Evolutionary conservation across 2,888 invertebrate species (phyloP).

Genomic region (Acanthosepion lycidas): DNA sequence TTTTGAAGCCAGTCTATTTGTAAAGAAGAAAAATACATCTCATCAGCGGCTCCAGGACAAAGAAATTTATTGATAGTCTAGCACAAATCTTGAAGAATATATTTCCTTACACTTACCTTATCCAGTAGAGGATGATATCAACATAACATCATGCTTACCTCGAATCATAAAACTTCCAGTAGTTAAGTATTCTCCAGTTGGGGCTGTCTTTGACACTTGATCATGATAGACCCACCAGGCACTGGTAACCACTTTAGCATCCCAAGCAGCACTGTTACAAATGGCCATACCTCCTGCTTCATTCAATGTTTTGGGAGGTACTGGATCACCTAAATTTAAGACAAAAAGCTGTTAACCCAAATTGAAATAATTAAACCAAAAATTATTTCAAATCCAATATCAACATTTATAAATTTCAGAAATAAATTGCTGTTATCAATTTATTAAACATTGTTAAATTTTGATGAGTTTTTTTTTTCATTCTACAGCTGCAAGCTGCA

Average conservation of each 20-base stretch:
- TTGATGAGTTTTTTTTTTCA: no score
- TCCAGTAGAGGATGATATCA: neutral
- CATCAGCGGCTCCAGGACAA: no score
- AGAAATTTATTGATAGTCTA: no score
- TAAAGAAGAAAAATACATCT: no score
- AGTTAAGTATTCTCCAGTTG: slow-evolving; percentile 95
- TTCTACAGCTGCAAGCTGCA: no score
- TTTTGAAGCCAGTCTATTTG: no score
- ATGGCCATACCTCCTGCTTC: slow-evolving; percentile 98
- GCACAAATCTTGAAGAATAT: no score
- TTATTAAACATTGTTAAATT: neutral
- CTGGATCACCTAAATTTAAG: slow-evolving; percentile 76
- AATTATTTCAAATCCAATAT: neutral
- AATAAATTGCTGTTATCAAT: no score
- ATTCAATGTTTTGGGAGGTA: slow-evolving; percentile 95
- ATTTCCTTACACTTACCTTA: no score
- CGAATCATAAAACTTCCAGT: slow-evolving; percentile 82
- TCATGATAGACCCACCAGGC: slow-evolving; percentile 98
- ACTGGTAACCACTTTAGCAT: slow-evolving; percentile 94
- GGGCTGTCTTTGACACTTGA: slow-evolving; percentile 96
- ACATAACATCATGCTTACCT: slow-evolving; percentile 55
- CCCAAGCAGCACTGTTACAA: slow-evolving; percentile 94
- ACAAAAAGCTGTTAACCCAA: neutral
- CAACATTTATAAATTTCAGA: neutral
- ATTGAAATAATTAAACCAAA: neutral